Evolutionary conservation across 1,140 invertebrate genomes (phyloP).

Genomic region (Lasioglossum baleicum): DNA sequence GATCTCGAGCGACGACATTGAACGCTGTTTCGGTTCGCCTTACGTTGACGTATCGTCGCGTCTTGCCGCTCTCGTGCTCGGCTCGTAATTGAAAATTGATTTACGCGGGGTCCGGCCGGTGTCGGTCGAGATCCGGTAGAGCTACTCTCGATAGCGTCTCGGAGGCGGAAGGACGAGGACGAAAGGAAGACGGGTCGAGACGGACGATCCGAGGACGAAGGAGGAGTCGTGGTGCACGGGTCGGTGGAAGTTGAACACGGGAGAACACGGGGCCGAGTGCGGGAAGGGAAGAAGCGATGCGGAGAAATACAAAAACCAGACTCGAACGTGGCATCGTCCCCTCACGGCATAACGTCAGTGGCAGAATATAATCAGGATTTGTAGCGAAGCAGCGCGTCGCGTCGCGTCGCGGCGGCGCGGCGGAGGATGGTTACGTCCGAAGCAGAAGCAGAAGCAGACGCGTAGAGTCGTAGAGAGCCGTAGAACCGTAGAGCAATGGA

Average conservation of each 20-base stretch:
- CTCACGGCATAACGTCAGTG: slow-evolving; percentile 78
- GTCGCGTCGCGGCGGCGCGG: slow-evolving; percentile 31
- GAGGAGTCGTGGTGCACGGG: neutral
- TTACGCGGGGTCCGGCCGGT: slow-evolving; percentile 77
- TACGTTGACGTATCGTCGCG: neutral
- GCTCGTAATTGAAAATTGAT: slow-evolving; percentile 81
- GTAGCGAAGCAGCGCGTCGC: slow-evolving; percentile 70
- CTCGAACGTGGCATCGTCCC: slow-evolving; percentile 74
- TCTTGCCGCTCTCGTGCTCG: slow-evolving; percentile 55
- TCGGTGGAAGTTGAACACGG: slow-evolving; percentile 52
- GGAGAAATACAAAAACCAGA: slow-evolving; percentile 79
- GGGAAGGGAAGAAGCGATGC: slow-evolving; percentile 34
- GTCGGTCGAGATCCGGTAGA: slow-evolving; percentile 71
- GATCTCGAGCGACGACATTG: too few species aligned
- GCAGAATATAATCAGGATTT: slow-evolving; percentile 81
- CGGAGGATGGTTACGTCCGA: slow-evolving; percentile 19
- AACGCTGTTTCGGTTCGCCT: too few species aligned
- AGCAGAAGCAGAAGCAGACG: slow-evolving; percentile 1
- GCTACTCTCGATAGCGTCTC: slow-evolving; percentile 7
- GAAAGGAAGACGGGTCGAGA: neutral
- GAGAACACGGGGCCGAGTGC: slow-evolving; percentile 27
- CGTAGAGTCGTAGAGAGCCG: too few species aligned
- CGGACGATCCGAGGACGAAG: slow-evolving; percentile 14
- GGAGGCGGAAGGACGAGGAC: slow-evolving; percentile 18
- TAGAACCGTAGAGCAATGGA: too few species aligned